phyloP scores from a whole-genome alignment of 1,140 invertebrate species.

The Hydropsyche tenuis region DNA sequence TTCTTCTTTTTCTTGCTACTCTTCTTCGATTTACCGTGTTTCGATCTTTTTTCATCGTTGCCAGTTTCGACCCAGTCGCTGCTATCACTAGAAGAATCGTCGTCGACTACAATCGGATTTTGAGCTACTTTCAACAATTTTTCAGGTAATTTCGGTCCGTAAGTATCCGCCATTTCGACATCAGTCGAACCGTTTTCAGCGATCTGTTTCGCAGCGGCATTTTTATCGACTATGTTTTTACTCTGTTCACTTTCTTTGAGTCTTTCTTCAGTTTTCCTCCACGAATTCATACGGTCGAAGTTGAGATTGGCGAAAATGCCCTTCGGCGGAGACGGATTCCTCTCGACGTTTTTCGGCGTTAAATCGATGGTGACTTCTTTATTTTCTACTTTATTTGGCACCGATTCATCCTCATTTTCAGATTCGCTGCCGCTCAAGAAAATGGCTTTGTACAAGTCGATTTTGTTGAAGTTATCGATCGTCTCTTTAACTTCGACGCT shows the following conservation, averaged over 20 bases:
- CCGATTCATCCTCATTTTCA: conserved; percentile 56
- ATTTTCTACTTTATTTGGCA: conserved; percentile 33
- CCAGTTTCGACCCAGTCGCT: conserved; percentile 59
- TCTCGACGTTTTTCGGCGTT: conserved; percentile 58
- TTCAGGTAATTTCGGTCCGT: conserved; percentile 66
- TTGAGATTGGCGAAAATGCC: conserved; percentile 79
- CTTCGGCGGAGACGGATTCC: conserved; percentile 72
- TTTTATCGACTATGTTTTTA: too few relatives aligned
- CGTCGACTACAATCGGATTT: conserved; percentile 30
- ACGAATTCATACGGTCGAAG: conserved; percentile 66
- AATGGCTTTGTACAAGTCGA: conserved; percentile 71
- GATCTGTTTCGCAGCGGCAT: conserved; percentile 42
- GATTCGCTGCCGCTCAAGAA: conserved; percentile 70
- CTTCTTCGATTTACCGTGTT: conserved; percentile 50
- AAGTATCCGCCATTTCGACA: conserved; percentile 53
- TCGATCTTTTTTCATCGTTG: conserved; percentile 56
- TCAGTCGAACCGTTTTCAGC: conserved; percentile 34
- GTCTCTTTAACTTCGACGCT: conserved; percentile 54
- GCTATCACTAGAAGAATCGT: conserved; percentile 53
- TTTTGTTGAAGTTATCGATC: conserved; percentile 66
- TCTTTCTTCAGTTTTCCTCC: conserved; percentile 55
- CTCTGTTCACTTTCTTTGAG: conserved; percentile 1
- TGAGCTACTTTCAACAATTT: conserved; percentile 50
- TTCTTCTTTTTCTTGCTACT: conserved; percentile 42
- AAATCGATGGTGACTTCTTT: conserved; percentile 17